These are phyloP conservation scores for Brassicogethes aeneus DNA, from an alignment of 2,888 invertebrate genomes.

Conservation along the genomic window DNA sequence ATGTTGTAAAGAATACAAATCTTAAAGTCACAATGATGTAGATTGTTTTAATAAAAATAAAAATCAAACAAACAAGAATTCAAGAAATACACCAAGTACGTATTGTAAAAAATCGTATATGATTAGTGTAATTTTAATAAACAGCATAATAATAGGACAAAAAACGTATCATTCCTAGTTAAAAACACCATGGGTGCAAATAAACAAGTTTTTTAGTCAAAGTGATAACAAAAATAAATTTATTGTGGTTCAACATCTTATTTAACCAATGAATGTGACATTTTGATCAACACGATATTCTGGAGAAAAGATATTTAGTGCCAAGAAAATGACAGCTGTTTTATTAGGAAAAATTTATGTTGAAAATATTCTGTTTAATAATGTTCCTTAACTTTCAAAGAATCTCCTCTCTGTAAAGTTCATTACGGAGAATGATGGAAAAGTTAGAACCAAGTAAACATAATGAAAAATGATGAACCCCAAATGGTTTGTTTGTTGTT, in stretches of 20 bases:
- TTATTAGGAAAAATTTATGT: slow-evolving; percentile 9
- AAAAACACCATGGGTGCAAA: too few relatives aligned
- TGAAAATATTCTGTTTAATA: slow-evolving; percentile 12
- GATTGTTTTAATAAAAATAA: too few relatives aligned
- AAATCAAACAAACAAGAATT: background rate
- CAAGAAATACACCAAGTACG: background rate
- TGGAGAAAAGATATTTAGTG: slow-evolving; percentile 8
- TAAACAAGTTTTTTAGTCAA: too few relatives aligned
- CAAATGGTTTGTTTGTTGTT: slow-evolving; percentile 14
- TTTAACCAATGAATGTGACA: slow-evolving; percentile 8
- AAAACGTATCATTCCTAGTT: too few relatives aligned
- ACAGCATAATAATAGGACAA: too few relatives aligned
- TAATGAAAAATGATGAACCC: slow-evolving; percentile 16
- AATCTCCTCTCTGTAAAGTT: too few relatives aligned
- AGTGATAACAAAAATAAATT: too few relatives aligned
- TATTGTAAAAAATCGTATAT: slow-evolving; percentile 3
- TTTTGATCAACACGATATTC: slow-evolving; percentile 6
- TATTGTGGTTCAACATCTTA: too few relatives aligned
- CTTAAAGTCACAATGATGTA: too few relatives aligned
- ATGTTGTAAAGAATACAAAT: too few relatives aligned
- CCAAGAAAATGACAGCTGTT: slow-evolving; percentile 12
- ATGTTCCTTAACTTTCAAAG: slow-evolving; percentile 22
- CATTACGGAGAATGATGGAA: too few relatives aligned
- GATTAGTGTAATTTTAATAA: too few relatives aligned
- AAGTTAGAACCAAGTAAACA: slow-evolving; percentile 17